Evolutionary conservation across 2,888 invertebrate genomes (phyloP).

Genomic region (Hypomecis punctinalis): DNA sequence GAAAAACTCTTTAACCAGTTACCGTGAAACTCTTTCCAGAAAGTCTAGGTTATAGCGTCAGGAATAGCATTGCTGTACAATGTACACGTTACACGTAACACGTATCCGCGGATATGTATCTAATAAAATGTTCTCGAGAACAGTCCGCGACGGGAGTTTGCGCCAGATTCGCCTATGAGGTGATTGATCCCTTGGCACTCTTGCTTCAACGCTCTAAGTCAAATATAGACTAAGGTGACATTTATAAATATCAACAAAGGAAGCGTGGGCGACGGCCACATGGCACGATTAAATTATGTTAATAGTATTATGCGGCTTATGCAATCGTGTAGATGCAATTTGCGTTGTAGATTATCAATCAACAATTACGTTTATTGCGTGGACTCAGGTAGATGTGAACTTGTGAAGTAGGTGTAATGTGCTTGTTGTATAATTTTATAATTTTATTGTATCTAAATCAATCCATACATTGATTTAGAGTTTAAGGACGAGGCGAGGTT

Average conservation of each 20-base stretch:
- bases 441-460: too few species aligned
- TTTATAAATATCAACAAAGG: constrained; percentile 52
- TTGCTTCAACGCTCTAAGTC: constrained; percentile 30
- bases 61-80: constrained; percentile 1
- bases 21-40: background rate
- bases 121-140: constrained; percentile 37
- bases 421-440: too few species aligned
- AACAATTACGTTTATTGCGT: constrained; percentile 1
- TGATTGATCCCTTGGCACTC: constrained; percentile 51
- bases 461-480: too few species aligned
- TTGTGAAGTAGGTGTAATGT: background rate
- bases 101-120: background rate
- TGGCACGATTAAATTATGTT: constrained; percentile 23
- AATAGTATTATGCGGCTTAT: constrained; percentile 26
- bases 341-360: constrained; percentile 18
- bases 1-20: background rate
- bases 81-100: too few species aligned
- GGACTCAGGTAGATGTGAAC: background rate
- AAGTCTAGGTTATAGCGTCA: background rate
- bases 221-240: constrained; percentile 47
- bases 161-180: constrained; percentile 49
- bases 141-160: constrained; percentile 39
- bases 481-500: too few species aligned
- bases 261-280: constrained; percentile 48
- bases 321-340: constrained; percentile 25